Conservation (phyloP, 2,888 invertebrate genomes). For the Operophtera brumata region DNA sequence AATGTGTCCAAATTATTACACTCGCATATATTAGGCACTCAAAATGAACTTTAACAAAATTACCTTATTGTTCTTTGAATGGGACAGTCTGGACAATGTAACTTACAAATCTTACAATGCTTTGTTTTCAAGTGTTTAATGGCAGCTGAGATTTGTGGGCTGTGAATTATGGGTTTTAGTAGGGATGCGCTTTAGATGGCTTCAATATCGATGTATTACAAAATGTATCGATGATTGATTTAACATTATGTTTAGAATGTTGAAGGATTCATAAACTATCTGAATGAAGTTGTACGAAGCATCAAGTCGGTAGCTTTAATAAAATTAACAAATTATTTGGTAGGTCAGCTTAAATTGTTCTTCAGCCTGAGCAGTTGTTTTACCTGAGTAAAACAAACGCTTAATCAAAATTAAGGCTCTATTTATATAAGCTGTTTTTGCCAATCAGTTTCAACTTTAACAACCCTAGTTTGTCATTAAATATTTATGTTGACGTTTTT, state of each 20-base stretch:
- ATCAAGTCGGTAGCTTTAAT: too few species aligned
- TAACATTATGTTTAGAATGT: too few species aligned
- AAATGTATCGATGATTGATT: neutral
- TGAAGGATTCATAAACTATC: neutral
- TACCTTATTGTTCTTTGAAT: slow-evolving; percentile 27
- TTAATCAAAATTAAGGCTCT: too few species aligned
- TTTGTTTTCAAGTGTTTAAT: slow-evolving; percentile 64
- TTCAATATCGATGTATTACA: neutral
- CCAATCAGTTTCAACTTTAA: too few species aligned
- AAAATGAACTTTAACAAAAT: slow-evolving; percentile 18
- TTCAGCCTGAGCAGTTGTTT: too few species aligned
- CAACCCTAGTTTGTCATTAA: too few species aligned
- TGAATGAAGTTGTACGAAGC: neutral
- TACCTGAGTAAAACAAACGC: too few species aligned
- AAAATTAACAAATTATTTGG: too few species aligned
- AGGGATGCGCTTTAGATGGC: slow-evolving; percentile 41
- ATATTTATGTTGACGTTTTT: too few species aligned
- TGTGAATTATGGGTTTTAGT: slow-evolving; percentile 60
- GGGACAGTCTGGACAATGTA: slow-evolving; percentile 46
- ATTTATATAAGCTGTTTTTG: too few species aligned
- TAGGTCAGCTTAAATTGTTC: too few species aligned
- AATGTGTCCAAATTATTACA: slow-evolving; percentile 20
- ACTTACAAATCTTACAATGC: slow-evolving; percentile 28
- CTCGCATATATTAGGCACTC: slow-evolving; percentile 18
- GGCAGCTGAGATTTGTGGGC: slow-evolving; percentile 70